Conservation (phyloP, 2,888 invertebrate genomes). For the Periphyllus acericola region DNA sequence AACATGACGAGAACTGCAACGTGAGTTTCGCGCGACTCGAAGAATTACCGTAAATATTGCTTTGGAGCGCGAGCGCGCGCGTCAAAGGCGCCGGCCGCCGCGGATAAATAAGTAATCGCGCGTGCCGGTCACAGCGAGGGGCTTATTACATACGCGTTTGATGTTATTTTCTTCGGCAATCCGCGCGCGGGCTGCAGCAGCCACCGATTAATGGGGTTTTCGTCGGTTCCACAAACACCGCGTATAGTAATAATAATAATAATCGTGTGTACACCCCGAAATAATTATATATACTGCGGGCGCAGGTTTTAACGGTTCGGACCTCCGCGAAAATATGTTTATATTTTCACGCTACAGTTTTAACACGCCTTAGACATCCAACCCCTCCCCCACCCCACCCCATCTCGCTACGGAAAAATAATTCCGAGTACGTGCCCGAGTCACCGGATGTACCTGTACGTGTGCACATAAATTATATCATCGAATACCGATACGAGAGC, state of each 20-base stretch:
- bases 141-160: slow-evolving; percentile 46
- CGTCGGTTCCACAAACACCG: not conserved
- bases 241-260: not conserved
- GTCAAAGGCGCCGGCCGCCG: slow-evolving; percentile 42
- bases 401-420: no score
- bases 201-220: slow-evolving; percentile 7
- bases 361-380: no score
- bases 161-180: slow-evolving; percentile 52
- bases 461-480: no score
- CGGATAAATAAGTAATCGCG: slow-evolving; percentile 8
- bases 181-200: not conserved
- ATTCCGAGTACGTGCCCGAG: no score
- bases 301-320: no score
- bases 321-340: no score
- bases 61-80: slow-evolving; percentile 6
- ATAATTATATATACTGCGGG: no score
- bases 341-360: no score
- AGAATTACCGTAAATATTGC: slow-evolving; percentile 49
- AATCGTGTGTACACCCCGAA: no score
- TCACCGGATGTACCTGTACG: no score
- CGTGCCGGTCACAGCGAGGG: slow-evolving; percentile 45
- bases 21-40: not conserved
- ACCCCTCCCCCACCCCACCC: no score
- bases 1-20: not conserved
- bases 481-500: no score